Conservation (phyloP, 2,797 vertebrate genomes). For the Alexandromys oeconomus region DNA sequence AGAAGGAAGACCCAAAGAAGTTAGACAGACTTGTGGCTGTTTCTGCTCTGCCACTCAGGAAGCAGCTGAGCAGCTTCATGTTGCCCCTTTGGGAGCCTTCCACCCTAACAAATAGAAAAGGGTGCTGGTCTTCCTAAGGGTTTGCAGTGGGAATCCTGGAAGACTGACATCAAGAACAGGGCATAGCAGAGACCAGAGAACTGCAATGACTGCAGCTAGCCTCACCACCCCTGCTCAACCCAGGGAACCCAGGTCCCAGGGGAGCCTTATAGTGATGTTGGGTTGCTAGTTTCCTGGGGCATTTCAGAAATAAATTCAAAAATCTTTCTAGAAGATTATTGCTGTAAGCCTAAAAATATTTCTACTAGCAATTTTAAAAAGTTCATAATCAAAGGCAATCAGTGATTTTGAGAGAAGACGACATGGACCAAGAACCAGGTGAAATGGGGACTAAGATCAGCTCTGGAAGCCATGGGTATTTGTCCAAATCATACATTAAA, state of each 20-base stretch:
- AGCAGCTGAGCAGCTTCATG: neutral
- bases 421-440: neutral
- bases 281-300: neutral
- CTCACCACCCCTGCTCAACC: neutral
- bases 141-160: neutral
- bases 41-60: neutral
- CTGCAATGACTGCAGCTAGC: neutral
- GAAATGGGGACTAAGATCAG: slow-evolving; percentile 1
- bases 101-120: no score
- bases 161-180: neutral
- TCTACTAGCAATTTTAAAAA: neutral
- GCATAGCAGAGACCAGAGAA: neutral
- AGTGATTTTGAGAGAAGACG: neutral
- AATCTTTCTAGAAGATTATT: slow-evolving; percentile 11
- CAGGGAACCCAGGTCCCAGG: neutral
- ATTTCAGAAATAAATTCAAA: neutral
- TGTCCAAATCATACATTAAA: neutral
- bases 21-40: neutral
- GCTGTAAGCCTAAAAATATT: neutral
- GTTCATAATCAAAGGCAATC: slow-evolving; percentile 11
- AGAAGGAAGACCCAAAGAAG: neutral
- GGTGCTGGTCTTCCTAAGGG: neutral
- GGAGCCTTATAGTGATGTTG: neutral
- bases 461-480: neutral
- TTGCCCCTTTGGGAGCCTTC: neutral